Conservation (phyloP, 2,888 invertebrate genomes). For the Charanyca ferruginea region DNA sequence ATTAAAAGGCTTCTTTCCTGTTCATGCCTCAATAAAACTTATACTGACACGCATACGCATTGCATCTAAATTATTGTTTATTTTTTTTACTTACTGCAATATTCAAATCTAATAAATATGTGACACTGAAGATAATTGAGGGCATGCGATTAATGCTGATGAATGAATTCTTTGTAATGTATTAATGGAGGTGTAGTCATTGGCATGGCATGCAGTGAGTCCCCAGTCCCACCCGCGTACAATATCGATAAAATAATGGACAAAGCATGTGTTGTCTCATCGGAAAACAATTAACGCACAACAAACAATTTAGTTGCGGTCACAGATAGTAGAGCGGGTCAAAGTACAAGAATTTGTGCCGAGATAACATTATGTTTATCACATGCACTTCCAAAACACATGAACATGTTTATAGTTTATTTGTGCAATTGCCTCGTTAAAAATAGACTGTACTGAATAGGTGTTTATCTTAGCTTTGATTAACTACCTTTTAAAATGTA, state of each 20-base stretch:
- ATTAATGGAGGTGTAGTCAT: conserved; percentile 60
- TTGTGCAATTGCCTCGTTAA: conserved; percentile 37
- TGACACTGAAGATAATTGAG: conserved; percentile 43
- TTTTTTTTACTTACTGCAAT: conserved; percentile 10
- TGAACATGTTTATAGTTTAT: conserved; percentile 44
- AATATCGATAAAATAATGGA: conserved; percentile 66
- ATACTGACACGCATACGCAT: conserved; percentile 4
- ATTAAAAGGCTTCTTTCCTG: conserved; percentile 75
- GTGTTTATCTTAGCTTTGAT: conserved; percentile 17
- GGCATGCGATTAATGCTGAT: conserved; percentile 51
- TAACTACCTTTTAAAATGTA: background rate
- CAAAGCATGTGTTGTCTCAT: conserved; percentile 67
- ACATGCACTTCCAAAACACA: conserved; percentile 68
- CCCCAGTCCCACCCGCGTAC: conserved; percentile 59
- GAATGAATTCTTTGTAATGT: conserved; percentile 60
- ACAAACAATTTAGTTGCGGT: conserved; percentile 68
- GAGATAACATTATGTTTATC: conserved; percentile 71
- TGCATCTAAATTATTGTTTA: conserved; percentile 8
- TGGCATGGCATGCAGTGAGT: conserved; percentile 62
- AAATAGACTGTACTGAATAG: conserved; percentile 35
- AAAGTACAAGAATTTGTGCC: conserved; percentile 78
- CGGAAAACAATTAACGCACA: conserved; percentile 74
- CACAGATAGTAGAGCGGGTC: conserved; percentile 71
- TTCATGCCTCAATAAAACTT: conserved; percentile 56
- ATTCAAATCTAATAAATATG: conserved; percentile 25